Evolutionary conservation across 2,888 invertebrate genomes (phyloP), one percentile per base, ranked within the genome.

Genomic region (Aspidiotus rigidus): DNA sequence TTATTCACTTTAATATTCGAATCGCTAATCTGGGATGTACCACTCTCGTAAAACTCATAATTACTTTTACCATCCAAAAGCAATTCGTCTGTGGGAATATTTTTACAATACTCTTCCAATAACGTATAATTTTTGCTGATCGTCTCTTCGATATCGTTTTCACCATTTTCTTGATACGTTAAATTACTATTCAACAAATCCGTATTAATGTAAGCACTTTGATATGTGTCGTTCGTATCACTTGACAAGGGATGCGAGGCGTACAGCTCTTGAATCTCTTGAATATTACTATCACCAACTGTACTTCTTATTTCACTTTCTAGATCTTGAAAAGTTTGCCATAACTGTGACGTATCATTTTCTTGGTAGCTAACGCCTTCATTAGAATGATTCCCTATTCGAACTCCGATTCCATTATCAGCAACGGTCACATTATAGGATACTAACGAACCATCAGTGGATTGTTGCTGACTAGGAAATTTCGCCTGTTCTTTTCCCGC

Each of bases 51-150:
- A 49, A 44, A 67, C 49, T 67, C 67, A 7, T 60, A 59, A 17
- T 53, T 64, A 7, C 42, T 60, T 60, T 67, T 67, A 53, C 60
- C 59, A 15, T 67, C 67, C 40, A 67, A n/a, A 49, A 67, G 60
- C 17, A 67, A 60, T 39, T 67, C 67, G 15, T 67, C 67, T 28
- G 60, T 53, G 11, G 53, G 49, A 8, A 67, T 67, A 67, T 59
- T 67, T 15, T 67, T 67, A 39, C 67, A 67, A 39, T 67, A 67
- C 28, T 67, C 67, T 44, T 67, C 67, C 15, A 67, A 39, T 15
- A 67, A 16, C 11, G 67, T 59, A 13, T 67, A 67, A 60, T 67
- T 67, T n/a, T 67, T 60, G 13, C 44, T 39, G n/a, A 67, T 67
- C 17, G 49, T 67, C 28, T 67, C 67, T n/a, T 67, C 67, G 53